Base-by-base conservation (phyloP, 92 coral and sea anemone genomes). In the Parazoanthus darwini region DNA sequence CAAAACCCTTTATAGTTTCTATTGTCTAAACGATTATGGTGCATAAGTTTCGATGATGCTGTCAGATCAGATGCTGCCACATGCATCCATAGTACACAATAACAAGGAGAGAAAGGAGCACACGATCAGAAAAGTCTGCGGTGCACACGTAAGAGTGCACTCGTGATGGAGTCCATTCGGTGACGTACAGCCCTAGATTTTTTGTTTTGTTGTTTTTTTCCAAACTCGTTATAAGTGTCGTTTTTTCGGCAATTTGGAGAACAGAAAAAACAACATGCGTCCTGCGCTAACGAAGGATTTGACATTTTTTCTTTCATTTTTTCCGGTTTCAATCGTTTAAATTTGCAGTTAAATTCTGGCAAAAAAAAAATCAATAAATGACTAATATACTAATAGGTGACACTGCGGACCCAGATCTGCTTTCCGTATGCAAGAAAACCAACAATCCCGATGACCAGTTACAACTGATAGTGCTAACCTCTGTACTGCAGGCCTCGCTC, bases 401-500 rank as follows among this genome's bases (percentile, higher is more conserved):
- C 1, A 14, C 18, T 58, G 23, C 23, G 23, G 66, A 15, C 23
- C 79, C 42, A 75, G 50, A 36, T 75, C n/a, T 75, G 43, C 79
- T 26, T 3, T 75, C 8, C 25, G 70, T 22, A 23, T 46, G 42
- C 42, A 20, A 66, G 8, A 25, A 54, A 54, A 0, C 18, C 3
- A 13, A 2, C 58, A 10, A 51, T 16, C 58, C 15, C 7, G 58
- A 51, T 16, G 58, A 46, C 58, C 51, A 22, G 35, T 3, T 44
- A 25, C 23, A 37, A 35, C 2, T 67, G 7, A 23, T 6, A 36
- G 22, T 23, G 37, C 23, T 78, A 8, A 25, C 95, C 97, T 88
- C 63, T 79, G 85, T 93, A 90, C 66, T 85, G 90, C 0, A 92
- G 56, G 25, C 88, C 92, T 11, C 67, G 36, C 26, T 71, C 29